phyloP scores from a whole-genome alignment of 2,797 vertebrate genomes.

The Acanthopagrus latus region DNA sequence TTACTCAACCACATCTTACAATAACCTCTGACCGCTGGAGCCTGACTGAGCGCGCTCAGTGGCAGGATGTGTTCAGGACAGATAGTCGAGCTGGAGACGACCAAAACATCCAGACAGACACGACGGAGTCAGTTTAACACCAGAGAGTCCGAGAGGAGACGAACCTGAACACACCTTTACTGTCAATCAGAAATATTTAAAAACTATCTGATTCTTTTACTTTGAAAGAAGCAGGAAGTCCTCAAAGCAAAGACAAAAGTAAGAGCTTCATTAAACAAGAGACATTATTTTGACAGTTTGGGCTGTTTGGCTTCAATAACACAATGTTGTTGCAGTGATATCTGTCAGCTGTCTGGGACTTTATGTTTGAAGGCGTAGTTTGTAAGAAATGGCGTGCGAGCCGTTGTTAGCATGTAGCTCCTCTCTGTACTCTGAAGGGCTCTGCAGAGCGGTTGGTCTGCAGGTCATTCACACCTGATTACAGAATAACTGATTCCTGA shows the following conservation, averaged over 20 bases:
- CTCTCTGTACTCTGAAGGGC: no score
- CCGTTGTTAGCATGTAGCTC: no score
- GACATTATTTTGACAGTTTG: neutral
- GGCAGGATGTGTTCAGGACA: conserved; percentile 8
- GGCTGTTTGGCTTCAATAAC: no score
- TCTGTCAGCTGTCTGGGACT: neutral
- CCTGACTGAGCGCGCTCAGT: conserved; percentile 6
- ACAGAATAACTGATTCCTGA: no score
- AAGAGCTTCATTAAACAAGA: no score
- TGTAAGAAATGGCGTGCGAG: no score
- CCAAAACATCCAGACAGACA: neutral
- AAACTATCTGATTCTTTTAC: neutral
- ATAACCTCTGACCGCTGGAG: neutral
- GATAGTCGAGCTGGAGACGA: neutral
- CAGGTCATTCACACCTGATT: no score
- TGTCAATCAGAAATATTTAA: neutral
- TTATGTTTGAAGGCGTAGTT: neutral
- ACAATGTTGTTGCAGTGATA: no score
- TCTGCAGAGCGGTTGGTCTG: no score
- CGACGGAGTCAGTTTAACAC: neutral
- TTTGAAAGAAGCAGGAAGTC: neutral
- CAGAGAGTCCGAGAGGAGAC: neutral
- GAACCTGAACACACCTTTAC: neutral
- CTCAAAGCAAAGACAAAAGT: neutral
- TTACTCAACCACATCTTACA: conserved; percentile 3